phyloP scores from a whole-genome alignment of 2,113 vertebrate genomes.

The Apeltes quadracus region DNA sequence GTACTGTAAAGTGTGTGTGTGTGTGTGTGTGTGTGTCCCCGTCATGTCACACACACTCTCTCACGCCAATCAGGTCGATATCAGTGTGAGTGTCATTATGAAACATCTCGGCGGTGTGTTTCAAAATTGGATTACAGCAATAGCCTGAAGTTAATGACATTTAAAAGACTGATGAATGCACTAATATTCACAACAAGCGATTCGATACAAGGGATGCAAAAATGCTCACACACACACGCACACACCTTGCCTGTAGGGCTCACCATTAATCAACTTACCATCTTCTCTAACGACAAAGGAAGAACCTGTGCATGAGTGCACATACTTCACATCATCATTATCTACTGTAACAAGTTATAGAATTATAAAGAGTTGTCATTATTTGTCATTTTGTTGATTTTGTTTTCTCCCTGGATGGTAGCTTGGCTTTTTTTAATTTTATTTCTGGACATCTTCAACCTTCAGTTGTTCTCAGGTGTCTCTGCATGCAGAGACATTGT shows the following conservation, averaged over 20 bases:
- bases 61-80: slow-evolving; percentile 35
- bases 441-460: neutral
- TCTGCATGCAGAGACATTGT: neutral
- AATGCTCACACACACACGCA: slow-evolving; percentile 1
- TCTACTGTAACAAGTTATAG: neutral
- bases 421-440: too few relatives aligned
- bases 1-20: slow-evolving; percentile 1
- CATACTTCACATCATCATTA: neutral
- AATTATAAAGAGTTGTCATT: neutral
- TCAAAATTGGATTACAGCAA: slow-evolving; percentile 47
- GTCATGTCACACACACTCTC: slow-evolving; percentile 14
- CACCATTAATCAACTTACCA: slow-evolving; percentile 45
- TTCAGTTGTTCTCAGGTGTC: neutral
- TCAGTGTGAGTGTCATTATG: slow-evolving; percentile 39
- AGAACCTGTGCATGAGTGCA: slow-evolving; percentile 9
- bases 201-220: slow-evolving; percentile 7
- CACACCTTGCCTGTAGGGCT: slow-evolving; percentile 20
- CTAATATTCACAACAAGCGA: slow-evolving; percentile 29
- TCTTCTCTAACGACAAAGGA: slow-evolving; percentile 42
- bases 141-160: slow-evolving; percentile 53
- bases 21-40: slow-evolving; percentile 16
- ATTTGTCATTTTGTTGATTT: neutral
- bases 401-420: neutral
- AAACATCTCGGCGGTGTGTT: slow-evolving; percentile 22
- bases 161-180: slow-evolving; percentile 41